Evolutionary conservation across 64 coral and sea anemone species (phyloP), one percentile per base, ranked within the genome.

Genomic region (Actinia tenebrosa): DNA sequence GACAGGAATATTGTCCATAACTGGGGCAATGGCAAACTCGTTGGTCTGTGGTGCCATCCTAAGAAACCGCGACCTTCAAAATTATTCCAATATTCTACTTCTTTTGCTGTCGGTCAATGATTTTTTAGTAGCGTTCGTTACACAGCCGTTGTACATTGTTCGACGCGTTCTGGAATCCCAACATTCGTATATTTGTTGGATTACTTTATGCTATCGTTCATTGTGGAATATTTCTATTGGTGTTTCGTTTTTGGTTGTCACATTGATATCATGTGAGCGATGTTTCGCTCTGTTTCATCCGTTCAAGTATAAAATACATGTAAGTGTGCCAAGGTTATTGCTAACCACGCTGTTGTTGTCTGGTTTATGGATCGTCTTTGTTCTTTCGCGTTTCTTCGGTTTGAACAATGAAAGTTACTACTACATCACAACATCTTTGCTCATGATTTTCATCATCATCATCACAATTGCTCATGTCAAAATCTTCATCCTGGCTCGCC

Each of bases 211-310:
- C 3, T 90, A 90, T 72, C 83, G 89, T 46, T 52, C 84, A 59
- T 23, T 86, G 13, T 90, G 89, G 89, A 68, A 90, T 86, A 50
- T 90, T 19, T 90, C 89, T 11, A 79, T 90, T 7, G 89, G 89
- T 19, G 54, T 72, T 23, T 90, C 89, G 11, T 90, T 90, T n/a
- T 18, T 85, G 16, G 71, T 86, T 20, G 46, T 90, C 5, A 77
- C 45, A 53, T 45, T 90, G 26, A 77, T 90, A 11, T 68, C 89
- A 5, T 84, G 82, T 7, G 83, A 90, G 45, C n/a, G 89, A 10
- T 90, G 71, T 37, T 62, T 90, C 27, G 89, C 89, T 7, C 60
- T 90, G 52, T 90, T 90, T 43, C 80, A 55, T 66, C 68, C 89
- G 7, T 90, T 90, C 72, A 84, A 63, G 45, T 90, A 90, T 58